Percentiles rank a stretch among this genome's conserved stretches.
These are phyloP conservation scores for Barnardius zonarius DNA, from an alignment of 2,113 vertebrate genomes.

Conservation along the genomic window DNA sequence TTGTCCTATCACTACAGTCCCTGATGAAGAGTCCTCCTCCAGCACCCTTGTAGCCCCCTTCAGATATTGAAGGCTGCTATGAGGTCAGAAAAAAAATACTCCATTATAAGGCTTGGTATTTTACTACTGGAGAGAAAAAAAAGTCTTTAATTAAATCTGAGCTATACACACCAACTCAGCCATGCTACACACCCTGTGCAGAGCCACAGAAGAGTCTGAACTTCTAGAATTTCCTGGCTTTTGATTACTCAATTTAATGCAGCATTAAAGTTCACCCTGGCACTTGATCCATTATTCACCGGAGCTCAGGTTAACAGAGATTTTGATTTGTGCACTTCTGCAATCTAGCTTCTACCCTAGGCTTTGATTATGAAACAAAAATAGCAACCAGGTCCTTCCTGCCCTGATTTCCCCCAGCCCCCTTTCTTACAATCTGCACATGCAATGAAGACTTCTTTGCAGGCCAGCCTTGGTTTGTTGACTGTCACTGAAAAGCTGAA, in stretches of 20 bases:
- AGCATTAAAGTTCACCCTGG: background rate
- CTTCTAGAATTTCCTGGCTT: background rate
- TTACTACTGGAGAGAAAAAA: background rate
- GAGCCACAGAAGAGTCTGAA: background rate
- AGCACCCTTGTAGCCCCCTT: background rate
- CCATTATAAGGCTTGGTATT: background rate
- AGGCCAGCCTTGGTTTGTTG: background rate
- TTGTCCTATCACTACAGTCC: background rate
- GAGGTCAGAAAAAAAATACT: background rate
- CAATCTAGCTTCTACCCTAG: background rate
- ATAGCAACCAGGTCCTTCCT: background rate
- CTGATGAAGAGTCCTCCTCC: background rate
- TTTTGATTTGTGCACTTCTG: background rate
- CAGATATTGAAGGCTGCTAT: background rate
- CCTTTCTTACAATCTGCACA: background rate
- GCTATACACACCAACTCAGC: background rate
- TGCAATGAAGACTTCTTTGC: background rate
- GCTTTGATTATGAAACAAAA: background rate
- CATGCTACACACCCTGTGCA: background rate
- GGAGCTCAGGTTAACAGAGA: background rate
- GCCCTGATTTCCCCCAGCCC: rapidly evolving
- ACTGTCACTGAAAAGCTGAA: background rate
- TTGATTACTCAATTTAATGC: background rate
- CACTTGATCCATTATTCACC: background rate
- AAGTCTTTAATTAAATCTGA: background rate